Evolutionary conservation across 2,113 vertebrate species (phyloP), one percentile per base, ranked within the genome.

Genomic region (Spea bombifrons): DNA sequence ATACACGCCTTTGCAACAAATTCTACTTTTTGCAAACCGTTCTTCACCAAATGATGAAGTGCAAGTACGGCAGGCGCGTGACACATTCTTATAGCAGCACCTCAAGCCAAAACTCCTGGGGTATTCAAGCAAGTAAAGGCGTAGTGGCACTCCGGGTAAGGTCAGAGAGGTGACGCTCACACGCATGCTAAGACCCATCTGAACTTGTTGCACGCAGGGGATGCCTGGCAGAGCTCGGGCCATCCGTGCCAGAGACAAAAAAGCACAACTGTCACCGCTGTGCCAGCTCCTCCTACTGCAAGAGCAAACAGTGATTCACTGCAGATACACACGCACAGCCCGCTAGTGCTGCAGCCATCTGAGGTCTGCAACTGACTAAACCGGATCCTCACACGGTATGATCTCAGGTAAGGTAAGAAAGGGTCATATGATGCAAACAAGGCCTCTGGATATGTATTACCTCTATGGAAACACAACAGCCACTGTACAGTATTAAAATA

Each of bases 61-160:
- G 17, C 44, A 53, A 44, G 5, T 30, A 50, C 16, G 45, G n/a
- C 61, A 64, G 8, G n/a, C 61, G 8, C 15, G 13, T 64, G 7
- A 65, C 49, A 75, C 13, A 66, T 66, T 53, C 47, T n/a, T 75
- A 49, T 3, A 67, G 63, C 65, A 68, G 13, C 5, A 16, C 50
- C 52, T 47, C 49, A 65, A 53, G 69, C 78, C 0, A 30, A 72
- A 82, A 81, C 82, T 75, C 13, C 80, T 47, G 52, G 83, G 76
- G 77, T 83, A 55, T 82, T 76, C 82, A 84, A 87, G 86, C 43
- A 75, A 67, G 65, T 76, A 70, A 70, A 70, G 67, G 8, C 75
- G 61, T 45, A 68, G 52, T 68, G 52, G 57, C 55, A 75, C 59
- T 57, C 47, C 50, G 47, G 75, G 75, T 45, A 49, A 70, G 66